Percentiles rank a stretch among this genome's conserved stretches.
These are phyloP conservation scores for Scrobipalpa costella DNA, from an alignment of 2,888 invertebrate species.

Conservation along the genomic window DNA sequence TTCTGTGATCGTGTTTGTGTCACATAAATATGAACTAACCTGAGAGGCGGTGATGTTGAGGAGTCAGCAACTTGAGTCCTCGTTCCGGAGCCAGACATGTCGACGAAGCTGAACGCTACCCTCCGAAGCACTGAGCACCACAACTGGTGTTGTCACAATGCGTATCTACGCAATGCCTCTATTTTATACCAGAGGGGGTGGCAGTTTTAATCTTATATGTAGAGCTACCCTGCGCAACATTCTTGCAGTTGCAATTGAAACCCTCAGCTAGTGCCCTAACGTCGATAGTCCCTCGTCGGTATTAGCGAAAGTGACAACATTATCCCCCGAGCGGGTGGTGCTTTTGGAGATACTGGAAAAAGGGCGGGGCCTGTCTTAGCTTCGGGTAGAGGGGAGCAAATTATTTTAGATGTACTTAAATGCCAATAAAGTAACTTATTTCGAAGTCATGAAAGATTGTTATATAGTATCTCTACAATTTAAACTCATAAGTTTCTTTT, in stretches of 20 bases:
- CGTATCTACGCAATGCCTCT: slow-evolving; percentile 41
- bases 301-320: slow-evolving; percentile 11
- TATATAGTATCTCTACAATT: not conserved
- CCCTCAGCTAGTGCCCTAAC: slow-evolving; percentile 31
- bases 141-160: slow-evolving; percentile 45
- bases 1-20: too few species aligned
- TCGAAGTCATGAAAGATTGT: too few species aligned
- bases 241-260: slow-evolving; percentile 21
- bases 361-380: slow-evolving; percentile 50
- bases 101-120: not conserved
- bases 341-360: slow-evolving; percentile 45
- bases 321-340: slow-evolving; percentile 58
- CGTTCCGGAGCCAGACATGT: slow-evolving; percentile 67
- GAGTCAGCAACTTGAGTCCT: slow-evolving; percentile 85
- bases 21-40: slow-evolving; percentile 68
- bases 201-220: slow-evolving; percentile 39
- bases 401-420: slow-evolving; percentile 2
- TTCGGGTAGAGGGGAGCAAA: slow-evolving; percentile 35
- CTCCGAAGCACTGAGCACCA: not conserved
- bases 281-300: slow-evolving; percentile 19
- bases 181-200: slow-evolving; percentile 67
- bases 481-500: not conserved
- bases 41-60: slow-evolving; percentile 85
- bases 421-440: not conserved
- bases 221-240: not conserved